These are phyloP conservation scores for Zaprionus vittiger DNA, from an alignment of 1,140 invertebrate genomes.

Conservation along the genomic window DNA sequence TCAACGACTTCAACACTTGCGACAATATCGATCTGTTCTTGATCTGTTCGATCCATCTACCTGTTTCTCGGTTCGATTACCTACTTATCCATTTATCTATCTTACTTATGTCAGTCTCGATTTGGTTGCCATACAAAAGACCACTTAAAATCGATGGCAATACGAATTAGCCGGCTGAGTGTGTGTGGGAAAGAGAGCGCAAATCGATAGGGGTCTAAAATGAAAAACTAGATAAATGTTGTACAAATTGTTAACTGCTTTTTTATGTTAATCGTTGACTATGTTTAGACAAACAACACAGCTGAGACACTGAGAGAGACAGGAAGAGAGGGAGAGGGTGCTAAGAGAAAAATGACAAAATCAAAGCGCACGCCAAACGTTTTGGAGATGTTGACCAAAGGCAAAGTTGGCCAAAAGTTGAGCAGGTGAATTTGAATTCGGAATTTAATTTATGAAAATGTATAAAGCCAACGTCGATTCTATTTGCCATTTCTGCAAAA, in stretches of 20 bases:
- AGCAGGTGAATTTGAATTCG: slow-evolving; percentile 45
- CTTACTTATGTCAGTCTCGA: slow-evolving; percentile 39
- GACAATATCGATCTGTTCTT: neutral
- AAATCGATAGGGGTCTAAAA: slow-evolving; percentile 42
- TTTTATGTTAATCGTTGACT: slow-evolving; percentile 76
- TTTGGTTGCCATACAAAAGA: slow-evolving; percentile 62
- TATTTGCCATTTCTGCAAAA: slow-evolving; percentile 32
- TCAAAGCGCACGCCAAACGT: slow-evolving; percentile 69
- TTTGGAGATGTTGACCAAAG: slow-evolving; percentile 32
- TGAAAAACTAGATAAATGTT: slow-evolving; percentile 82
- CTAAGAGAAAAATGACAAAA: slow-evolving; percentile 68
- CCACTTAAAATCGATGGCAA: slow-evolving; percentile 65
- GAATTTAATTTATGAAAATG: slow-evolving; percentile 47
- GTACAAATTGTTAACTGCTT: slow-evolving; percentile 83
- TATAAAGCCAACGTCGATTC: slow-evolving; percentile 36
- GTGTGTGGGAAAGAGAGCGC: neutral
- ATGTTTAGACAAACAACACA: slow-evolving; percentile 66
- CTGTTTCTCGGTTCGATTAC: slow-evolving; percentile 20
- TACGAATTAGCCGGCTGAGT: slow-evolving; percentile 6
- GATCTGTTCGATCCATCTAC: slow-evolving; percentile 53
- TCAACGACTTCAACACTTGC: slow-evolving; percentile 5
- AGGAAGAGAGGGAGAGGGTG: neutral
- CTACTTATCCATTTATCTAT: slow-evolving; percentile 30
- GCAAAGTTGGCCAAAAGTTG: slow-evolving; percentile 26
- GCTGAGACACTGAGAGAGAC: neutral